phyloP scores from a whole-genome alignment of 2,113 vertebrate species.

The Embiotoca jacksoni region DNA sequence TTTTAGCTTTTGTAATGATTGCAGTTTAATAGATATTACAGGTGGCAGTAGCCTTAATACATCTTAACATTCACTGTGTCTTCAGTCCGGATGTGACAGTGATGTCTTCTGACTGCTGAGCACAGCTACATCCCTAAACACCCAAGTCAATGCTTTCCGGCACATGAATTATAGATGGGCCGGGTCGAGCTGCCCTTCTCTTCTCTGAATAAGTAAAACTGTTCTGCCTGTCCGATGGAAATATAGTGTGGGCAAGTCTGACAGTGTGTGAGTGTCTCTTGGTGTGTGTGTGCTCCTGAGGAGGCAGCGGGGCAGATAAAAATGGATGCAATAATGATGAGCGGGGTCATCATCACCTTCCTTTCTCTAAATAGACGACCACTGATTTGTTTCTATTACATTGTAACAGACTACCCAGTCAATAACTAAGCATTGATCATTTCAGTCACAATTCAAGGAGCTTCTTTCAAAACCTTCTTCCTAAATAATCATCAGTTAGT shows the following conservation, averaged over 20 bases:
- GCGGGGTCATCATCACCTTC: constrained; percentile 34
- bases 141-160: constrained; percentile 62
- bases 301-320: constrained; percentile 57
- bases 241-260: constrained; percentile 16
- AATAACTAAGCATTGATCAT: not conserved
- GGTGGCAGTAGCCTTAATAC: constrained; percentile 27
- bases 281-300: constrained; percentile 3
- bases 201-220: constrained; percentile 77
- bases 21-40: constrained; percentile 7
- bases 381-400: constrained; percentile 12
- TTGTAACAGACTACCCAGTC: not conserved
- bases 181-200: constrained; percentile 50
- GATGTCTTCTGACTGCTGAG: constrained; percentile 73
- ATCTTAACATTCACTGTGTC: constrained; percentile 54
- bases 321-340: constrained; percentile 77
- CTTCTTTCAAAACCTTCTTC: not conserved
- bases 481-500: too few relatives aligned
- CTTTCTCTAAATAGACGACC: constrained; percentile 32
- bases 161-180: constrained; percentile 78
- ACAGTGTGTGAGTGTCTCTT: constrained; percentile 11
- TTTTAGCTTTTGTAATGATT: constrained; percentile 1
- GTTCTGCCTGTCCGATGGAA: constrained; percentile 54
- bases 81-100: constrained; percentile 49
- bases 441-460: not conserved
- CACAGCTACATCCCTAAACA: constrained; percentile 64